Evolutionary conservation across 2,113 vertebrate species (phyloP).

Genomic region (Saguinus midas): DNA sequence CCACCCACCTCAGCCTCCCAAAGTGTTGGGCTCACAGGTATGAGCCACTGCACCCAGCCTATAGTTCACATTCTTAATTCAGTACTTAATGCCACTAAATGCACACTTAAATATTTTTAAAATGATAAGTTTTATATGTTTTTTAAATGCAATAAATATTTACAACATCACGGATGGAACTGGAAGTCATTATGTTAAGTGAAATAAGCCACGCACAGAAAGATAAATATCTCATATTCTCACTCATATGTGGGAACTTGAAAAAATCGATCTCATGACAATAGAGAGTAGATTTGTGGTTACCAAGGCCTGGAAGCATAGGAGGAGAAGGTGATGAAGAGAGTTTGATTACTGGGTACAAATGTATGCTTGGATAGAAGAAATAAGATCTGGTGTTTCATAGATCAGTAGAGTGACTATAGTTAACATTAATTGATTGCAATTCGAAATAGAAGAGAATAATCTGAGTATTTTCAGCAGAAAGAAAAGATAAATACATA

Average conservation of each 20-base stretch:
- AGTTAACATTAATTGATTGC: not conserved
- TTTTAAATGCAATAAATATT: not conserved
- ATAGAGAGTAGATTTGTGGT: not conserved
- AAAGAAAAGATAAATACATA: not conserved
- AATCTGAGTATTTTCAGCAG: not conserved
- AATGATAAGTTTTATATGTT: not conserved
- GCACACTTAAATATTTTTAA: not conserved
- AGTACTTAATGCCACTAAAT: not conserved
- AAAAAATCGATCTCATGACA: not conserved
- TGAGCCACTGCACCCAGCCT: too few species aligned
- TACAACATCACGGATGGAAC: not conserved
- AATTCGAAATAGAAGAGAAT: not conserved
- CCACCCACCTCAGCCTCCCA: too few species aligned
- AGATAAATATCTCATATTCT: not conserved
- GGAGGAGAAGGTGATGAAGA: not conserved
- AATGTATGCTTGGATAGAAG: not conserved
- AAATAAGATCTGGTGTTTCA: not conserved
- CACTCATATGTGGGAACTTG: not conserved
- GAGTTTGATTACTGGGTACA: not conserved
- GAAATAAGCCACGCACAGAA: not conserved
- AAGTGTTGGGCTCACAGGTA: too few species aligned
- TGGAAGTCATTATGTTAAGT: not conserved
- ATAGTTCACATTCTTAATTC: too few species aligned
- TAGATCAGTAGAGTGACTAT: not conserved
- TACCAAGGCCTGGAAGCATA: not conserved